Evolutionary conservation across 2,888 invertebrate species (phyloP).

Genomic region (Dioctria linearis): DNA sequence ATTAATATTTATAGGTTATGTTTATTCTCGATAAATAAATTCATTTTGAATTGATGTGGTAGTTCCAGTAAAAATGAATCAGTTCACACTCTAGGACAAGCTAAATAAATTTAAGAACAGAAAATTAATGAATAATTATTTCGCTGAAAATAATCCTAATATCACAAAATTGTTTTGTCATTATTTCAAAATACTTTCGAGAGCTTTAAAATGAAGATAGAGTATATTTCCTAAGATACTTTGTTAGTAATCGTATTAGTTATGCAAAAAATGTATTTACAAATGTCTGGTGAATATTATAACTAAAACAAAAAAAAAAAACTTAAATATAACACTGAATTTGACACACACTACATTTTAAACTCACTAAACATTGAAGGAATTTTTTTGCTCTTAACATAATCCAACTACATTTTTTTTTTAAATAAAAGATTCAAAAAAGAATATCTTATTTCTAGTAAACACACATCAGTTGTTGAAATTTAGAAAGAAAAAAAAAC

Average conservation of each 20-base stretch:
- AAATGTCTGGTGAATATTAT: background rate
- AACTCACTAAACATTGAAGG: background rate
- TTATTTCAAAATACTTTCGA: conserved; percentile 37
- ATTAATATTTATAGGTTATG: conserved; percentile 12
- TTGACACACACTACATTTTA: background rate
- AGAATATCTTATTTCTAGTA: background rate
- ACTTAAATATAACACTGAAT: background rate
- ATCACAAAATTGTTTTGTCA: conserved; percentile 45
- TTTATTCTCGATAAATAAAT: conserved; percentile 43
- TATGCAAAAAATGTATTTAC: conserved; percentile 8
- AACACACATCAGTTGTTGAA: background rate
- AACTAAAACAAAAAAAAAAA: background rate
- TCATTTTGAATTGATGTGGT: conserved; percentile 34
- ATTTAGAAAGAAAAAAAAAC: background rate
- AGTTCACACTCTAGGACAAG: conserved; percentile 15
- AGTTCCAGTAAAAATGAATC: conserved; percentile 24
- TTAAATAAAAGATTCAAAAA: background rate
- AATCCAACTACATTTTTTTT: background rate
- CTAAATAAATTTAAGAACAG: conserved; percentile 31
- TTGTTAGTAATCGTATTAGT: background rate
- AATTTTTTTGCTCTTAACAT: background rate
- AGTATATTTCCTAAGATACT: conserved; percentile 23
- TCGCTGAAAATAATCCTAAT: conserved; percentile 40
- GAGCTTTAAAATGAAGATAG: conserved; percentile 11
- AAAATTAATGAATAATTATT: conserved; percentile 26